Base-by-base conservation (phyloP, 2,888 invertebrate species). In the Venusia cambrica region DNA sequence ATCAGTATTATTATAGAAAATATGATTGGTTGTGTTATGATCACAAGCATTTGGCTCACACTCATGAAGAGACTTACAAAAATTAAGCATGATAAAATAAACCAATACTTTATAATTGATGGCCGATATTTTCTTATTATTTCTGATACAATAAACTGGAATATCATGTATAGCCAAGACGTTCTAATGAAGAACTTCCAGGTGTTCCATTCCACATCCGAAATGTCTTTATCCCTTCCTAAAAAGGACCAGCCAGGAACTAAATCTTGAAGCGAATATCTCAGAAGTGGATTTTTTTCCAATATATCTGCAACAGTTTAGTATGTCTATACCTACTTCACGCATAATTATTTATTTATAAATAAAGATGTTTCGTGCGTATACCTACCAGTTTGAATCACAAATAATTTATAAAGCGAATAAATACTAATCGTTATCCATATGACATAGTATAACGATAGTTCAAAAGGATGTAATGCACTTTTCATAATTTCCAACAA, bases 141-240 rank as follows among this genome's bases (percentile, higher is more conserved):
- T 65, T 91, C 90, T 14, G 90, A 88, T 33, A 89, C 55, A 24
- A 85, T 10, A 47, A 90, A 74, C 55, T 92, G 90, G 11, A 89
- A 35, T 37, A 89, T 51, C 43, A 90, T 59, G 84, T 90, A 92
- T 30, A 88, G 87, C 61, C 88, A 79, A 29, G 90, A 68, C 42
- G 68, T 73, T 21, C 73, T 63, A 29, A 91, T 64, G 33, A 89
- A 85, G 45, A 77, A 88, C 54, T 89, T 88, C 88, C 91, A 92
- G 35, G 88, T 83, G 57, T 74, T 88, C 94, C 94, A 94, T 79
- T 94, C 94, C 59, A 88, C 79, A 73, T 94, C 94, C 8, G 92
- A 89, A 10, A 79, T 72, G 76, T 94, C 94, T 74, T 89, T 89
- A 43, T 85, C 87, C 52, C 89, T 79, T 12, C 76, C 68, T 25